Conservation (phyloP, 2,797 vertebrate genomes). For the Schizothorax lantsangensis region DNA sequence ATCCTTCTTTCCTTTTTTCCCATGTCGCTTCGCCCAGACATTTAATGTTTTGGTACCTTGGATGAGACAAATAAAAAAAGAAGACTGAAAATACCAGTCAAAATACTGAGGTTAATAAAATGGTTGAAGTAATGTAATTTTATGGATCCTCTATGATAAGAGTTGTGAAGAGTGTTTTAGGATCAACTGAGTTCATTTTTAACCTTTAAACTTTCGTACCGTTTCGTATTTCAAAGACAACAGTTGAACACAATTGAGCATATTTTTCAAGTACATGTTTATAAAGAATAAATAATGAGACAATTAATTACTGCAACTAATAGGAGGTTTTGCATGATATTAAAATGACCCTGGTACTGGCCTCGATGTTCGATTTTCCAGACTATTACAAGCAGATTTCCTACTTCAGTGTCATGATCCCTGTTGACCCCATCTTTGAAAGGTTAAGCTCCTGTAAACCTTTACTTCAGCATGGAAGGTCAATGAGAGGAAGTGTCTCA, state of each 20-base stretch:
- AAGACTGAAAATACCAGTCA: not conserved
- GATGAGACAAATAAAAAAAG: not conserved
- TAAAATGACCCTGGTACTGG: not conserved
- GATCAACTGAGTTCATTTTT: not conserved
- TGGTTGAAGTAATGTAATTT: not conserved
- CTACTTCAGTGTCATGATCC: not conserved
- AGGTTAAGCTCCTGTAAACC: constrained; percentile 25
- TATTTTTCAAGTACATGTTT: not conserved
- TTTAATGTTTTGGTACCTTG: constrained; percentile 67
- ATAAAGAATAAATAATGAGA: not conserved
- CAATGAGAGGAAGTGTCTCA: not conserved
- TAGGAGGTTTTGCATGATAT: not conserved
- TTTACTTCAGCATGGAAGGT: not conserved
- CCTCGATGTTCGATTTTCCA: not conserved
- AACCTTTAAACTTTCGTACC: not conserved
- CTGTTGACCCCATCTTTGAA: not conserved
- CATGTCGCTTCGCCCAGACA: constrained; percentile 68
- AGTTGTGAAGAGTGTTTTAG: not conserved
- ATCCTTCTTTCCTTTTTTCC: constrained; percentile 62
- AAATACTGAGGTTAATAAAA: not conserved
- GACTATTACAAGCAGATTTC: not conserved
- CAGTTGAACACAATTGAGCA: not conserved
- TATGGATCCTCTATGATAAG: not conserved
- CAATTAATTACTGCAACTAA: not conserved
- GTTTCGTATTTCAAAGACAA: not conserved